Conservation (phyloP, 1,140 invertebrate species). For the Cotesia typhae region DNA sequence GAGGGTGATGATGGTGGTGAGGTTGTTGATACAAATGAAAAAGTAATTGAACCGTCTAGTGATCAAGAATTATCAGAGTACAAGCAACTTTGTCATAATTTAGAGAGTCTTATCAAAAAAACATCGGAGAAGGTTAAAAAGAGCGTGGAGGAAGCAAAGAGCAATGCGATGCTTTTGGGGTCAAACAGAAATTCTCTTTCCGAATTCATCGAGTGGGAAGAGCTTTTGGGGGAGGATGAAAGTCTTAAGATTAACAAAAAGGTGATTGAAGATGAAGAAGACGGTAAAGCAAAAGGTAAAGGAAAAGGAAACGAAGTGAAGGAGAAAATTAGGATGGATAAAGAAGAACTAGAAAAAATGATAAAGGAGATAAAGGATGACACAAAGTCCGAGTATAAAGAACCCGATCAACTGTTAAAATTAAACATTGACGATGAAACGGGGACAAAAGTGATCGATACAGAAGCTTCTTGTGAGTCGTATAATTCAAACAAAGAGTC, state of each 20-base stretch:
- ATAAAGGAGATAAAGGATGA: not conserved
- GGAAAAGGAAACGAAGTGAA: too few species aligned
- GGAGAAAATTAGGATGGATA: too few species aligned
- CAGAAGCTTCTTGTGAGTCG: constrained; percentile 33
- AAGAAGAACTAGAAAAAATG: too few species aligned
- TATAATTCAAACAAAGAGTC: constrained; percentile 20
- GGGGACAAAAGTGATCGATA: not conserved
- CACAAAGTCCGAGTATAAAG: constrained; percentile 3
- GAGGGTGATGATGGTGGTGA: too few species aligned
- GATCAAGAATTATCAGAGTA: constrained; percentile 47
- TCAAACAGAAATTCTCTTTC: constrained; percentile 29
- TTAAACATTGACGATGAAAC: not conserved
- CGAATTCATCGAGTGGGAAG: constrained; percentile 38
- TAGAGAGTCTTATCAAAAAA: constrained; percentile 47
- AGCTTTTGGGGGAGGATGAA: constrained; percentile 24
- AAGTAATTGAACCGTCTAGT: constrained; percentile 33
- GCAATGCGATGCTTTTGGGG: not conserved
- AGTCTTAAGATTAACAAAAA: not conserved
- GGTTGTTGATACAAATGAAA: not conserved
- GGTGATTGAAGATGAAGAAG: not conserved
- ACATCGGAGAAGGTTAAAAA: constrained; percentile 31
- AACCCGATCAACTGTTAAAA: not conserved
- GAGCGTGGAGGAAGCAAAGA: not conserved
- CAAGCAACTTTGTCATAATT: constrained; percentile 44
- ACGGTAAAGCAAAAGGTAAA: not conserved